A percentile compares a stretch with the other conserved stretches of the same genome.
These are phyloP conservation scores for Melanotaenia trifasciata DNA, from an alignment of 2,797 vertebrate genomes.

Conservation along the genomic window DNA sequence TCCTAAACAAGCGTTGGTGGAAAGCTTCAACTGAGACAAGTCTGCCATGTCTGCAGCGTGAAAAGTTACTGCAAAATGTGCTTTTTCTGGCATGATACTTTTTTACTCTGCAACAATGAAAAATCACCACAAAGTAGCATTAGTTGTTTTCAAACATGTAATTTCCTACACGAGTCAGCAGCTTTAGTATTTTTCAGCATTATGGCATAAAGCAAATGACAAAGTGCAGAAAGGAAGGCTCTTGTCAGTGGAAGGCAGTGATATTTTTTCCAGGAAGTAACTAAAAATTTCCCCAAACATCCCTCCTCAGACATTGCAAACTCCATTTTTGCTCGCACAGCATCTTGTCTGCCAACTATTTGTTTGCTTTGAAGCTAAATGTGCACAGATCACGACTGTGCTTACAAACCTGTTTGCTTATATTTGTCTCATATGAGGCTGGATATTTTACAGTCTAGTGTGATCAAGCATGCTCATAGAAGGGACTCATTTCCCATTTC, in stretches of 20 bases:
- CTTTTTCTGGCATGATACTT: no score
- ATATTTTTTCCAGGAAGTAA: slow-evolving; percentile 10
- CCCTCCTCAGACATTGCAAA: not conserved
- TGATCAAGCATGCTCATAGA: slow-evolving; percentile 10
- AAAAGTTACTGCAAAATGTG: slow-evolving; percentile 3
- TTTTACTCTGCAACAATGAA: not conserved
- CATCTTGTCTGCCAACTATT: slow-evolving; percentile 11
- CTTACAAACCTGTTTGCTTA: slow-evolving; percentile 9
- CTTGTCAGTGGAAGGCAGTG: not conserved
- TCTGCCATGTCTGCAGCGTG: slow-evolving; percentile 45
- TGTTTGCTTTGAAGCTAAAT: slow-evolving; percentile 18
- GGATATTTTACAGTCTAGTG: slow-evolving; percentile 14
- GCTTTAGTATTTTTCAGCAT: slow-evolving; percentile 6
- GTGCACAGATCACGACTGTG: not conserved
- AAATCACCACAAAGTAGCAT: slow-evolving; percentile 27
- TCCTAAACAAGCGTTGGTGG: slow-evolving; percentile 10
- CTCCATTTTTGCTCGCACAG: slow-evolving; percentile 20
- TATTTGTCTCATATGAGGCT: slow-evolving; percentile 15
- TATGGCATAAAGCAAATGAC: slow-evolving; percentile 21
- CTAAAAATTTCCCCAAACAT: slow-evolving; percentile 14
- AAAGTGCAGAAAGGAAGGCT: slow-evolving; percentile 2
- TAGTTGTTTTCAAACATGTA: slow-evolving; percentile 5
- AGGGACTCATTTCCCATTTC: slow-evolving; percentile 1
- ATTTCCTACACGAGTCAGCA: not conserved
- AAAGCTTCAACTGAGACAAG: slow-evolving; percentile 19